These are phyloP conservation scores for Hedya salicella DNA, from an alignment of 2,888 invertebrate genomes.

Conservation along the genomic window DNA sequence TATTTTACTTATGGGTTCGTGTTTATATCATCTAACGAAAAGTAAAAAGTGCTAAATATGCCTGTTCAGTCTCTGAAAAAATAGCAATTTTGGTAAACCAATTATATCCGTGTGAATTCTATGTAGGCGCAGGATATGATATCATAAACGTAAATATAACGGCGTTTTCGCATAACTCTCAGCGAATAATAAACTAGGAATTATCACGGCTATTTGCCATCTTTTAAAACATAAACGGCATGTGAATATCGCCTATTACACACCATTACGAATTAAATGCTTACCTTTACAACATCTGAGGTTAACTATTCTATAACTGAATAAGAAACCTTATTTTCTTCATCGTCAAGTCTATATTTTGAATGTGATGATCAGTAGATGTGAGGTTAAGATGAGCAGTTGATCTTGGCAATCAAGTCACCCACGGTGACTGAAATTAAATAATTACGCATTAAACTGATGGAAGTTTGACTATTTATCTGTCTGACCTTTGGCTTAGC, in stretches of 20 bases:
- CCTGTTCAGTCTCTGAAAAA: too few species aligned
- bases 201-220: conserved; percentile 1
- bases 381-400: background rate
- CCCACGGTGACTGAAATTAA: conserved; percentile 3
- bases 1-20: too few species aligned
- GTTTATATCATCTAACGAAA: too few species aligned
- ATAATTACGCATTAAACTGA: conserved; percentile 19
- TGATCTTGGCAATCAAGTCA: background rate
- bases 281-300: background rate
- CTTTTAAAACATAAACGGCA: conserved; percentile 18
- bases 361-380: background rate
- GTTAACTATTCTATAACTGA: background rate
- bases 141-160: conserved; percentile 14
- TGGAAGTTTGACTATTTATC: conserved; percentile 6
- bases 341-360: background rate
- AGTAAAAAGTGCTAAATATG: too few species aligned
- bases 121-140: background rate
- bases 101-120: background rate
- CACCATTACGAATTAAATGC: conserved; percentile 4
- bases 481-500: conserved; percentile 1
- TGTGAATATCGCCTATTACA: conserved; percentile 12
- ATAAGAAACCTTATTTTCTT: background rate
- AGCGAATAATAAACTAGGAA: conserved; percentile 20
- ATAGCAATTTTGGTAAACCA: too few species aligned
- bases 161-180: background rate